Conservation (phyloP, 2,113 vertebrate genomes). For the Catharus fuscescens region DNA sequence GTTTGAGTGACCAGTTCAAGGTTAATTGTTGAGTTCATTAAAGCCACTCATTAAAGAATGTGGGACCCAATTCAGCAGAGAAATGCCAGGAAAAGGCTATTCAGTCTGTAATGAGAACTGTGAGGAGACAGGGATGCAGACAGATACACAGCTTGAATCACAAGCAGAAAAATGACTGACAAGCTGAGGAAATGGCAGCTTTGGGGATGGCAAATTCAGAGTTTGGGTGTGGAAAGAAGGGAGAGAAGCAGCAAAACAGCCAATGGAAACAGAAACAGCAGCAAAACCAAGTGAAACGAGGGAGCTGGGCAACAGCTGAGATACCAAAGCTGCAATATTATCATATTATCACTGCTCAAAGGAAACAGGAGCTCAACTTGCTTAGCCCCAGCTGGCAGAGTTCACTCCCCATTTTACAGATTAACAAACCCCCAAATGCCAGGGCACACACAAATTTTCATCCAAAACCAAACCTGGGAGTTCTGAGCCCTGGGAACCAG, state of each 20-base stretch:
- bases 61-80: background rate
- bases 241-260: background rate
- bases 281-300: background rate
- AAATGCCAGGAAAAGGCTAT: background rate
- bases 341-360: background rate
- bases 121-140: background rate
- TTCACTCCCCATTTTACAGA: background rate
- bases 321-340: background rate
- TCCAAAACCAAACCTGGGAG: background rate
- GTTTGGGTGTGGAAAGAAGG: background rate
- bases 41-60: background rate
- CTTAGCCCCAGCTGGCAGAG: background rate
- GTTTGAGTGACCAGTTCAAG: background rate
- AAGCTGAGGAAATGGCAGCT: slow-evolving; percentile 27
- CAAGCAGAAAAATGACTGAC: slow-evolving; percentile 45
- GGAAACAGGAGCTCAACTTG: background rate
- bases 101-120: background rate
- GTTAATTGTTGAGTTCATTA: slow-evolving; percentile 1
- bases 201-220: background rate
- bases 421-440: background rate
- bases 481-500: background rate
- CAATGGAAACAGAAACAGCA: background rate
- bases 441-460: accelerated
- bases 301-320: background rate
- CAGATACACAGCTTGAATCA: slow-evolving; percentile 18